Conservation (phyloP, 1,140 invertebrate genomes). For the Papilio polyxenes region DNA sequence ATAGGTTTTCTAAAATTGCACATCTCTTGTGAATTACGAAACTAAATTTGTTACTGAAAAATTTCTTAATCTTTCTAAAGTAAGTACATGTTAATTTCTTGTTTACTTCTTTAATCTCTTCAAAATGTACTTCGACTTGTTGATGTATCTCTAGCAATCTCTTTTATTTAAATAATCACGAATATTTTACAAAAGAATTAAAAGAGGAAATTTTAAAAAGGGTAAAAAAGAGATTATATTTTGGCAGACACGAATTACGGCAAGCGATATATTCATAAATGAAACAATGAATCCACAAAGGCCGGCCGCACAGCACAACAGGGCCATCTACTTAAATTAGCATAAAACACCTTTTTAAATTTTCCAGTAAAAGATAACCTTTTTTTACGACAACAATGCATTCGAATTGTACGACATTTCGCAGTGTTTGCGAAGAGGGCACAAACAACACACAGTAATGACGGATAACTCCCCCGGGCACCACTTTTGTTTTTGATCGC, state of each 20-base stretch:
- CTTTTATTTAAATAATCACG: not conserved
- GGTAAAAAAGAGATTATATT: slow-evolving; percentile 7
- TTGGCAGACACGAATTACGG: not conserved
- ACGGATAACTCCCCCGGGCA: slow-evolving; percentile 30
- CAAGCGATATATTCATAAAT: slow-evolving; percentile 12
- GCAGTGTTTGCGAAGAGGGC: not conserved
- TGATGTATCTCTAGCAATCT: not conserved
- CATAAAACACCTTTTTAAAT: slow-evolving; percentile 31
- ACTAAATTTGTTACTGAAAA: not conserved
- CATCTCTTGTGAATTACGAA: not conserved
- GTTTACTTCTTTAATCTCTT: not conserved
- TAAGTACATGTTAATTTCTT: not conserved
- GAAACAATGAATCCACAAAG: slow-evolving; percentile 11
- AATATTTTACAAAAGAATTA: not conserved
- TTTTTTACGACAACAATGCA: slow-evolving; percentile 35
- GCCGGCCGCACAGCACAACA: not conserved
- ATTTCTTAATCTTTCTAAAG: not conserved
- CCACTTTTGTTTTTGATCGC: slow-evolving; percentile 31
- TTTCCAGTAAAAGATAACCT: slow-evolving; percentile 16
- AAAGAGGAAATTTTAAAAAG: not conserved
- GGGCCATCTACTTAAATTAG: slow-evolving; percentile 22
- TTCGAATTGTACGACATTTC: slow-evolving; percentile 32
- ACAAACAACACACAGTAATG: slow-evolving; percentile 17
- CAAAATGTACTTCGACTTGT: not conserved
- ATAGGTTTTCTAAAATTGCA: not conserved